Conservation (phyloP, 92 coral and sea anemone genomes). For the Heliopora coerulea region DNA sequence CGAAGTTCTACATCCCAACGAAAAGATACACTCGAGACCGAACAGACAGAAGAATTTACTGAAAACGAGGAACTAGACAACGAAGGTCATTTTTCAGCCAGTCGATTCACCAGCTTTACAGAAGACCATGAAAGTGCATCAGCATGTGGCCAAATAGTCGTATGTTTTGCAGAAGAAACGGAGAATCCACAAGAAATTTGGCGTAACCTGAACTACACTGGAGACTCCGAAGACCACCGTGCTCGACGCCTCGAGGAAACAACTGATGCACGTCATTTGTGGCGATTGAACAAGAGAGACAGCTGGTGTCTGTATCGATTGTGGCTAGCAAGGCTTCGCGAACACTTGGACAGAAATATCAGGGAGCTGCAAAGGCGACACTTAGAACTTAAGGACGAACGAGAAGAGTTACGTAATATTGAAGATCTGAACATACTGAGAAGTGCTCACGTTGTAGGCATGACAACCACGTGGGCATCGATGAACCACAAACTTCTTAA, state of each 20-base stretch:
- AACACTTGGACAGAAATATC: conserved; percentile 39
- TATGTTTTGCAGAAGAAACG: conserved; percentile 29
- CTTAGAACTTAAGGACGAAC: conserved; percentile 51
- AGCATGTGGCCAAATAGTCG: neutral
- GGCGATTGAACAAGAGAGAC: conserved; percentile 6
- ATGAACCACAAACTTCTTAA: conserved; percentile 63
- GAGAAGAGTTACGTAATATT: conserved; percentile 52
- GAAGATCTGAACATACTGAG: conserved; percentile 51
- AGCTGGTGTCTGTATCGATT: conserved; percentile 76
- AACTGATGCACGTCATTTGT: neutral
- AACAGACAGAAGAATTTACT: conserved; percentile 3
- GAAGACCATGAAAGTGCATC: neutral
- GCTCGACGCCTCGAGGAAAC: neutral
- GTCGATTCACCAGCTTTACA: neutral
- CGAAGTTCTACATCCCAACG: neutral
- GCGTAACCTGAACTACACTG: neutral
- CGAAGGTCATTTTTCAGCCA: conserved; percentile 24
- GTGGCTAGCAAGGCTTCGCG: conserved; percentile 69
- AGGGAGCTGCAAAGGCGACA: conserved; percentile 50
- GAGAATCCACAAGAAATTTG: neutral
- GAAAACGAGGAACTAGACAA: neutral
- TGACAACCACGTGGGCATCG: conserved; percentile 70
- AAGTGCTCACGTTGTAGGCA: conserved; percentile 46
- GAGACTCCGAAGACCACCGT: neutral
- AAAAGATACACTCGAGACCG: neutral